Percentiles rank a stretch among this genome's conserved stretches.
Evolutionary conservation across 2,888 invertebrate species (phyloP).

Genomic region (Lasioglossum vierecki): DNA sequence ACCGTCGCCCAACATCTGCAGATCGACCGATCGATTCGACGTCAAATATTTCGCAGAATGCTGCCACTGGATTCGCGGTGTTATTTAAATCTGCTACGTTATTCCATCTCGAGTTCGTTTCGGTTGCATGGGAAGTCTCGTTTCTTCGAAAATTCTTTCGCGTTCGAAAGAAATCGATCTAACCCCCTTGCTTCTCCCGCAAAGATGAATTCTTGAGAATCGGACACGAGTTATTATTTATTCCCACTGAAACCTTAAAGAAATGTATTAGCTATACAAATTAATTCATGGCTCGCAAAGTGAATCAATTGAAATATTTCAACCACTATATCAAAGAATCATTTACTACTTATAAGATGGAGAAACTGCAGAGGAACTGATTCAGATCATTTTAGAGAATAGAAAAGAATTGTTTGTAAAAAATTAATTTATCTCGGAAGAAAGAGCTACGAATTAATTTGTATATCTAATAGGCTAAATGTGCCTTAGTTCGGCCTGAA

Average conservation of each 20-base stretch:
- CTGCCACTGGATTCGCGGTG: neutral
- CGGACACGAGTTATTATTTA: neutral
- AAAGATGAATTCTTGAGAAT: neutral
- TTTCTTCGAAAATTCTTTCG: neutral
- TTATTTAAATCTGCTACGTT: conserved; percentile 1
- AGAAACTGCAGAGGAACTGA: neutral
- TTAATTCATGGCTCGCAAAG: neutral
- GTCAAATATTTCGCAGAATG: neutral
- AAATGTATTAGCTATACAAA: neutral
- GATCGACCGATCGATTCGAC: neutral
- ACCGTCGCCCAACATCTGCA: neutral
- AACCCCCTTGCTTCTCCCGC: neutral
- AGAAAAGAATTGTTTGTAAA: neutral
- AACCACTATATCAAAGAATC: neutral
- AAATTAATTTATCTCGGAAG: too few relatives aligned
- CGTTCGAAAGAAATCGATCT: neutral
- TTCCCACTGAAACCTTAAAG: neutral
- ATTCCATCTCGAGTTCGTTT: neutral
- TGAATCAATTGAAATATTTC: neutral
- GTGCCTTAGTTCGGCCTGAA: too few relatives aligned
- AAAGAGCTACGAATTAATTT: too few relatives aligned
- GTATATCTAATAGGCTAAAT: too few relatives aligned
- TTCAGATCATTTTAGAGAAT: neutral
- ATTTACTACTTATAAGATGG: neutral
- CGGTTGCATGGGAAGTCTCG: neutral